Evolutionary conservation across 2,113 vertebrate genomes (phyloP).

Genomic region (Oxygymnocypris stewartii): DNA sequence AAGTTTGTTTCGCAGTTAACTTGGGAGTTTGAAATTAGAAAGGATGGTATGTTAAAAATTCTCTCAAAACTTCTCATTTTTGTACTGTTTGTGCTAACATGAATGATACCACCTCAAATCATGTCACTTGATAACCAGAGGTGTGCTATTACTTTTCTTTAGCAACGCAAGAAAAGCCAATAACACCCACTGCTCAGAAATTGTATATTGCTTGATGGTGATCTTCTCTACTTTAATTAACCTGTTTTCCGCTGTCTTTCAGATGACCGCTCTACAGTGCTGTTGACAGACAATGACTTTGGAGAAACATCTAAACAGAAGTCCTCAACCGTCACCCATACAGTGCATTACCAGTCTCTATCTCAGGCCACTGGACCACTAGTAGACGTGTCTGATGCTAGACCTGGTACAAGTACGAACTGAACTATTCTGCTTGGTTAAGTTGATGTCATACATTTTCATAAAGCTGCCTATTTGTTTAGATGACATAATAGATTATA

Average conservation of each 20-base stretch:
- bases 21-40: no score
- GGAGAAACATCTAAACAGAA: constrained; percentile 96
- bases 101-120: background rate
- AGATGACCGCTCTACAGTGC: constrained; percentile 96
- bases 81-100: background rate
- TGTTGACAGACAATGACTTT: constrained; percentile 96
- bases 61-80: background rate
- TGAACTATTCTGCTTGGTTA: constrained; percentile 3
- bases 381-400: constrained; percentile 96
- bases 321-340: constrained; percentile 96
- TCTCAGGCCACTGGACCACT: constrained; percentile 96
- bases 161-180: background rate
- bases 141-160: no score
- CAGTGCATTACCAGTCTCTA: constrained; percentile 96
- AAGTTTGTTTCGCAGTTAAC: no score
- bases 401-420: constrained; percentile 96
- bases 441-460: background rate
- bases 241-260: background rate
- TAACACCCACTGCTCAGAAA: background rate
- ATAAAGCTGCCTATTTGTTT: background rate
- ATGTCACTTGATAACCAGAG: background rate
- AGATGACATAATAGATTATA: background rate
- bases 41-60: background rate
- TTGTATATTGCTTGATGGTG: background rate
- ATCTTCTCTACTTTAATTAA: background rate